Evolutionary conservation across 1,140 invertebrate genomes (phyloP), one percentile per base, ranked within the genome.

Genomic region (Hylaeus volcanicus): DNA sequence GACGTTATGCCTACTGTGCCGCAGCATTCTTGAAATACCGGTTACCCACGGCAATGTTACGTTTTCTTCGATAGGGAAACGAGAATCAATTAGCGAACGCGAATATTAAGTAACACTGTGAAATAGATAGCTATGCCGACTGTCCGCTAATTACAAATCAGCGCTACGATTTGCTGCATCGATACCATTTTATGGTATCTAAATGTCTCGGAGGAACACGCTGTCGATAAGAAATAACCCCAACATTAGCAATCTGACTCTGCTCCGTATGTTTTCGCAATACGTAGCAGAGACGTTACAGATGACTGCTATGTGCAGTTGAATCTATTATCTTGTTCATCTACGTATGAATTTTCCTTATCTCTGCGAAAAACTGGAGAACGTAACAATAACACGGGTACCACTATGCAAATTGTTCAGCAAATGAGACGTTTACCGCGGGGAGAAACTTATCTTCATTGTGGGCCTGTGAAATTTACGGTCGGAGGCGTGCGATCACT

Each of bases 11-110:
- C 71, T 85, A 74, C 68, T 43, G 26, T 45, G 26, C 60, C 65
- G 60, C 60, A 71, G 55, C 65, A 53, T 79, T 86, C 83, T 43
- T 43, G 79, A 56, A 71, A 74, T 79, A 74, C 56, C 74, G 61
- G 53, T 72, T 74, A 41, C 6, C 43, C 14, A 45, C 55, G 48
- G 73, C 58, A 71, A 53, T 56, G 53, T 58, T 51, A 45, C 14
- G 43, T 37, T 80, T 37, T 79, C 60, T 12, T 1, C 11, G 60
- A 68, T 55, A 68, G 56, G 75, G 69, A 65, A 71, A 39, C 37
- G 11, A 15, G 45, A 78, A 65, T 63, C 75, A 71, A 86, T 81
- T 74, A 69, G 63, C 69, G 73, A 72, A 63, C 37, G 26, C 53
- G 69, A 79, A 15, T 73, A 63, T 45, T 37, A 51, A 48, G 6